Percentiles rank a stretch among this genome's conserved stretches.
Conservation (phyloP, 1,140 invertebrate genomes). For the Drosophila setifemur region DNA sequence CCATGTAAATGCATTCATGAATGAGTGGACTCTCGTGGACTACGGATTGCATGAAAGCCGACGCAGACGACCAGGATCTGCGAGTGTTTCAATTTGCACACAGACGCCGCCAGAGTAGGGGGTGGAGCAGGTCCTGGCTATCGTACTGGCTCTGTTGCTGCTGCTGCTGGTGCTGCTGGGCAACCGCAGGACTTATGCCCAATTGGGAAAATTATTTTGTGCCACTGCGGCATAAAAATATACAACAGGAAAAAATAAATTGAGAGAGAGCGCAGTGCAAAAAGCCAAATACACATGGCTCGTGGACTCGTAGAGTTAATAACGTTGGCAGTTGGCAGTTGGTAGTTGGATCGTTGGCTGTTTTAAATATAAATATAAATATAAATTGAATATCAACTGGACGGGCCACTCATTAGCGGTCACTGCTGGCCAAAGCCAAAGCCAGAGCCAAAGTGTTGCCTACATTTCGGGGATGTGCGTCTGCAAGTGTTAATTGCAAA, state of each 20-base stretch:
- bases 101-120: not conserved
- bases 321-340: slow-evolving; percentile 28
- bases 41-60: slow-evolving; percentile 62
- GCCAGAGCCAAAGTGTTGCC: slow-evolving; percentile 8
- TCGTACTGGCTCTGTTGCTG: too few relatives aligned
- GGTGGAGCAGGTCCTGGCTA: too few relatives aligned
- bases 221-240: slow-evolving; percentile 68
- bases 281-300: slow-evolving; percentile 20
- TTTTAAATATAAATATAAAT: too few relatives aligned
- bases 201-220: slow-evolving; percentile 79
- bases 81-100: slow-evolving; percentile 75
- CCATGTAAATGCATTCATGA: slow-evolving; percentile 78
- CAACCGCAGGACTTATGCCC: slow-evolving; percentile 71
- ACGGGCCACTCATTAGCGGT: slow-evolving; percentile 59
- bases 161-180: not conserved
- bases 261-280: slow-evolving; percentile 2
- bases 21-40: slow-evolving; percentile 66
- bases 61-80: slow-evolving; percentile 42
- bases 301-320: slow-evolving; percentile 29
- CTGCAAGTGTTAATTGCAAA: slow-evolving; percentile 47
- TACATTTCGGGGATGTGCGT: slow-evolving; percentile 13
- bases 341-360: too few relatives aligned
- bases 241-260: slow-evolving; percentile 11
- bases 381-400: slow-evolving; percentile 70
- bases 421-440: slow-evolving; percentile 10